Evolutionary conservation across 2,888 invertebrate species (phyloP).

Genomic region (Lapara coniferarum): DNA sequence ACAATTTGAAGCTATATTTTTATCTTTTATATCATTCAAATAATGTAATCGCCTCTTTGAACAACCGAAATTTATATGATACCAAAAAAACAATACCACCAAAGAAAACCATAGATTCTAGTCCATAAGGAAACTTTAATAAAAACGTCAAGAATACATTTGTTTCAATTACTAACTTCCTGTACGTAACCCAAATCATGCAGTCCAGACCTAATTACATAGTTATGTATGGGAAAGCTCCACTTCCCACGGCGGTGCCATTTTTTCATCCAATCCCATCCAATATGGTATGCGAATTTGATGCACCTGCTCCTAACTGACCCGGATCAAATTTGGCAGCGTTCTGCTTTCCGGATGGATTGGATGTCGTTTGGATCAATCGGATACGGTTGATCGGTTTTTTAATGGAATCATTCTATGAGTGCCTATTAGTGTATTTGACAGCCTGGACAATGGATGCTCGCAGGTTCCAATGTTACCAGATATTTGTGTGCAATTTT

Average conservation of each 20-base stretch:
- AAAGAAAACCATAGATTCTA: slow-evolving; percentile 28
- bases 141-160: slow-evolving; percentile 15
- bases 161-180: slow-evolving; percentile 14
- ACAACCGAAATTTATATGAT: background rate
- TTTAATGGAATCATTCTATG: slow-evolving; percentile 2
- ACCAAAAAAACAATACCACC: slow-evolving; percentile 6
- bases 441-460: no score
- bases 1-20: background rate
- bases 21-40: no score
- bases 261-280: slow-evolving; percentile 63
- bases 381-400: slow-evolving; percentile 10
- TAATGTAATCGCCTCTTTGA: no score
- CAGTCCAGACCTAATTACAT: slow-evolving; percentile 30
- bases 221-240: slow-evolving; percentile 32
- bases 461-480: no score
- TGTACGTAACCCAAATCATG: slow-evolving; percentile 26
- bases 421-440: background rate
- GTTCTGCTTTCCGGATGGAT: slow-evolving; percentile 42
- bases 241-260: slow-evolving; percentile 47
- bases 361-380: slow-evolving; percentile 27
- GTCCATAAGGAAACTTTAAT: slow-evolving; percentile 17
- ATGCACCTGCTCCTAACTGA: slow-evolving; percentile 61
- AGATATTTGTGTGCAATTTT: no score
- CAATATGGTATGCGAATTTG: slow-evolving; percentile 58
- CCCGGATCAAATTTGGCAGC: slow-evolving; percentile 56